These are phyloP conservation scores for Rhingia campestris DNA, from an alignment of 2,888 invertebrate species.

Conservation along the genomic window DNA sequence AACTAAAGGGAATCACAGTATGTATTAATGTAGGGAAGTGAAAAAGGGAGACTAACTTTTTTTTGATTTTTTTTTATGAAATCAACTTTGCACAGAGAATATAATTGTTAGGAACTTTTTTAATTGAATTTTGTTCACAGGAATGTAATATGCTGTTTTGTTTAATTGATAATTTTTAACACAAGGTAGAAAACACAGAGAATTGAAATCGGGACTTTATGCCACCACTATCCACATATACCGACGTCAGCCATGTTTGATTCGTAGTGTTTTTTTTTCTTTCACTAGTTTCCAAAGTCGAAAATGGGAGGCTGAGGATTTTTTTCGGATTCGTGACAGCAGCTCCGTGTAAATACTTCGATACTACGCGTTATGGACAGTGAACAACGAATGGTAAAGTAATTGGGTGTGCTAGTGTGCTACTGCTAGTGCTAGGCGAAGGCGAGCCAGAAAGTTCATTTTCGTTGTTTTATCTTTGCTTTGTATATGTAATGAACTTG, in stretches of 20 bases:
- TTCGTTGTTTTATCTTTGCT: conserved; percentile 38
- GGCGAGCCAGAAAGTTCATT: conserved; percentile 7
- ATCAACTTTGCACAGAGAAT: conserved; percentile 8
- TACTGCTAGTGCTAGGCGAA: background rate
- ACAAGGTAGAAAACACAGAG: conserved; percentile 19
- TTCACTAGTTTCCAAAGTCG: conserved; percentile 49
- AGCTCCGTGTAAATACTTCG: conserved; percentile 33
- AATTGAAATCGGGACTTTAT: conserved; percentile 53
- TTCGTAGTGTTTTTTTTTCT: conserved; percentile 37
- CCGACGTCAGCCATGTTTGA: conserved; percentile 70
- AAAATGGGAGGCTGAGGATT: conserved; percentile 62
- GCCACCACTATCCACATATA: conserved; percentile 47
- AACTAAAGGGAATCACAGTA: conserved; percentile 72
- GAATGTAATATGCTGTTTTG: conserved; percentile 43
- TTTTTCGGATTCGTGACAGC: conserved; percentile 44
- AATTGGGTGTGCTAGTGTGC: conserved; percentile 31
- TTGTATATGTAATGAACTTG: conserved; percentile 21
- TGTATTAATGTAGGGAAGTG: conserved; percentile 61
- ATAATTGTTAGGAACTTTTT: conserved; percentile 53
- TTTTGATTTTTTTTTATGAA: conserved; percentile 19
- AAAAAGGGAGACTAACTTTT: conserved; percentile 58
- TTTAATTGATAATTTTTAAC: conserved; percentile 22
- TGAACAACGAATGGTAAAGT: conserved; percentile 66
- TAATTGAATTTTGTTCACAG: conserved; percentile 43
- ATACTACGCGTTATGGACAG: conserved; percentile 59